Evolutionary conservation across 2,113 vertebrate species (phyloP).

Genomic region (Blennius ocellaris): DNA sequence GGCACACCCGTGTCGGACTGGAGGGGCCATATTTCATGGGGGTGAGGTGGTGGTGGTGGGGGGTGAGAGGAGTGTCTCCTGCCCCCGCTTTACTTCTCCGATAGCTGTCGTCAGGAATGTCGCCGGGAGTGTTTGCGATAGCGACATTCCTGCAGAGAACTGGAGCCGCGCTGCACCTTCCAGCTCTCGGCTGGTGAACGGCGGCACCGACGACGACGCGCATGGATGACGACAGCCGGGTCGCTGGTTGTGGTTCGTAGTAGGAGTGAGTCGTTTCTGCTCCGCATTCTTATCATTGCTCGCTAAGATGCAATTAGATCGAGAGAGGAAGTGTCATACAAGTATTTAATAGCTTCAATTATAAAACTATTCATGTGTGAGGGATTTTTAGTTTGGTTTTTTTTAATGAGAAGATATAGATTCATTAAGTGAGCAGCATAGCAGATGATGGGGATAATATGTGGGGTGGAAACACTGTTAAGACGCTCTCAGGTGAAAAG

Average conservation of each 20-base stretch:
- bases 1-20: slow-evolving; percentile 56
- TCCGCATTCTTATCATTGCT: not conserved
- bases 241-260: slow-evolving; percentile 19
- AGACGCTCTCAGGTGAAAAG: too few species aligned
- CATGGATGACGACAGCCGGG: not conserved
- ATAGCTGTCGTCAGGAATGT: slow-evolving; percentile 49
- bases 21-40: not conserved
- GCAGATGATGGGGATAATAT: too few species aligned
- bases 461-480: too few species aligned
- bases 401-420: too few species aligned
- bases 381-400: too few species aligned
- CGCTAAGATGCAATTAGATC: not conserved
- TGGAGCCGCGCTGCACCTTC: not conserved
- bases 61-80: not conserved
- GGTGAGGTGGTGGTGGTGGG: too few species aligned
- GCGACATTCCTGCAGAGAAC: slow-evolving; percentile 10
- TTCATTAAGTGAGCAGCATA: too few species aligned
- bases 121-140: not conserved
- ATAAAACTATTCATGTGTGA: too few species aligned
- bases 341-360: too few species aligned
- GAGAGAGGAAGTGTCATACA: not conserved
- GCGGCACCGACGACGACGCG: not conserved
- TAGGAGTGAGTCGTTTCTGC: not conserved
- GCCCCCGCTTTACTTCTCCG: not conserved
- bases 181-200: slow-evolving; percentile 1